These are phyloP conservation scores for Notodonta ziczac DNA, from an alignment of 2,888 invertebrate species.

Conservation along the genomic window DNA sequence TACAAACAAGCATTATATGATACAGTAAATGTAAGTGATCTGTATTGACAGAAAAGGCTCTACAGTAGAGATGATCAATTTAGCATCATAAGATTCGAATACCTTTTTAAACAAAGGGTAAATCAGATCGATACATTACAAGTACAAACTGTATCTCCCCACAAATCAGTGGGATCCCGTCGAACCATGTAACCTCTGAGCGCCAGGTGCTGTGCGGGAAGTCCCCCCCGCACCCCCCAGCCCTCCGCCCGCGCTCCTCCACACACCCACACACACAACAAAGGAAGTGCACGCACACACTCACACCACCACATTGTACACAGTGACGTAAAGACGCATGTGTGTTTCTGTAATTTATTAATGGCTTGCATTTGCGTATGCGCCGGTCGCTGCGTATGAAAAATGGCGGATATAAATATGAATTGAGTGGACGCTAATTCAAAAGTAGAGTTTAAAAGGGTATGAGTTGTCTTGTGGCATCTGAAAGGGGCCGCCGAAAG, in stretches of 20 bases:
- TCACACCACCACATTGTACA: constrained; percentile 31
- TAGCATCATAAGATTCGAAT: not conserved
- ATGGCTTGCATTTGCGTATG: constrained; percentile 77
- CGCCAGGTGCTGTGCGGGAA: constrained; percentile 84
- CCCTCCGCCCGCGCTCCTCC: constrained; percentile 46
- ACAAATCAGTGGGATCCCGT: constrained; percentile 80
- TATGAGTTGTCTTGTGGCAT: constrained; percentile 50
- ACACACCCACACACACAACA: constrained; percentile 52
- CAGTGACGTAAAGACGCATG: constrained; percentile 61
- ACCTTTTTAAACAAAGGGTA: constrained; percentile 56
- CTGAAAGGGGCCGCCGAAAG: constrained; percentile 50
- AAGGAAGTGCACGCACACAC: constrained; percentile 62
- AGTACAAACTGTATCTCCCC: constrained; percentile 64
- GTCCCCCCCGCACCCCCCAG: constrained; percentile 45
- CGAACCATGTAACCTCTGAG: constrained; percentile 71
- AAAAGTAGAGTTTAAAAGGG: constrained; percentile 62
- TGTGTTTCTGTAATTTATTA: constrained; percentile 79
- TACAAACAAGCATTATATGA: not conserved
- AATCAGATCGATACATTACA: constrained; percentile 59
- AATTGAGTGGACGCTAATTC: constrained; percentile 71
- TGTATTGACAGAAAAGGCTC: not conserved
- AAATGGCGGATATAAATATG: constrained; percentile 74
- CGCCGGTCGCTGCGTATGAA: constrained; percentile 69
- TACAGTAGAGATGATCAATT: not conserved
- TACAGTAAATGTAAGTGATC: constrained; percentile 5